Evolutionary conservation across 2,113 vertebrate species (phyloP), one percentile per base, ranked within the genome.

Genomic region (Uria aalge): DNA sequence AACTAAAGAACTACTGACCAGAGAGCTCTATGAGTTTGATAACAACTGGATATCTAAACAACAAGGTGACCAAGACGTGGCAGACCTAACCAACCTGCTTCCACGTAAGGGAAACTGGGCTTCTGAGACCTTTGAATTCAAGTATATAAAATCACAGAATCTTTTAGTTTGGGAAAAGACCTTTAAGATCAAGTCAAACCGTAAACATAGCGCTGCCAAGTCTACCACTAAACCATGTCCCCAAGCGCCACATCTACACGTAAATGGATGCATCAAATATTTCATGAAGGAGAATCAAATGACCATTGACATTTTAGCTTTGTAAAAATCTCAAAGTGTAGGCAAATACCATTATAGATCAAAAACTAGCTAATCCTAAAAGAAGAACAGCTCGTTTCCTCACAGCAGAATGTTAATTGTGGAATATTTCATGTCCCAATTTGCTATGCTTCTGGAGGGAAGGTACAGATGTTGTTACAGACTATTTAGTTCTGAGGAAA

Each of bases 1-100:
- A 91, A 43, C 32, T 38, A 8, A 71, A 84, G 32, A 71, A 27
- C 24, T 62, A 34, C 29, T 66, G 50, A 40, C 8, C 22, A 22
- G 13, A 18, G 12, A 53, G 32, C 12, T 47, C 21, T 27, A 6
- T 14, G 17, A 63, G 24, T 71, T 38, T 59, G 18, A 14, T 69
- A 89, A 69, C 6, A 56, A 11, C 45, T 1, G 5, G 19, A 62
- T n/a, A 9, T 18, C 19, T 55, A 19, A 68, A 71, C 13, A 56
- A 41, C 9, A 47, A 59, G 6, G 16, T 36, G 63, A 73, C 14
- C 9, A 5, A 15, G 53, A 77, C 0, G 1, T 0, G 2, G 47
- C 30, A 89, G 24, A 73, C 24, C 40, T 48, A 86, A 53, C 6
- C n/a, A 77, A 47, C 8, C 16, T 40, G 12, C 18, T 66, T 48